Conservation (phyloP, 2,797 vertebrate genomes). For the Champsocephalus esox region DNA sequence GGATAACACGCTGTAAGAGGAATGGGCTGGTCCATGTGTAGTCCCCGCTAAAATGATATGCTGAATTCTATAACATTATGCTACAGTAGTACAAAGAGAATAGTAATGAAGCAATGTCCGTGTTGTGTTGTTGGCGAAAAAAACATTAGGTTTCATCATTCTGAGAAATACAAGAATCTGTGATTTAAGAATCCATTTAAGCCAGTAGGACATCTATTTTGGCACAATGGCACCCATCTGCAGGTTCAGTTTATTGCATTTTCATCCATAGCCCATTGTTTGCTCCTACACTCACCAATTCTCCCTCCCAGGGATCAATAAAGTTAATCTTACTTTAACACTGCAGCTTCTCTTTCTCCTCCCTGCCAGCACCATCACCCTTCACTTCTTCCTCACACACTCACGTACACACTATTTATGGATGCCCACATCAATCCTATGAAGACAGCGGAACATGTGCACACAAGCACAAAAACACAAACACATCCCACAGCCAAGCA, state of each 20-base stretch:
- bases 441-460: constrained; percentile 31
- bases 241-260: constrained; percentile 47
- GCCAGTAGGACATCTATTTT: constrained; percentile 38
- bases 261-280: constrained; percentile 45
- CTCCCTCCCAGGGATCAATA: constrained; percentile 58
- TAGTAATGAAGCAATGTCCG: too few species aligned
- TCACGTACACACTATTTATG: constrained; percentile 37
- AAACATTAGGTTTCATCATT: constrained; percentile 3
- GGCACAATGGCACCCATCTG: constrained; percentile 13
- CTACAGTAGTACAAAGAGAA: too few species aligned
- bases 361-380: constrained; percentile 2
- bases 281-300: constrained; percentile 49
- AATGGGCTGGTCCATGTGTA: too few species aligned
- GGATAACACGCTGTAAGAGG: too few species aligned
- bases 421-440: constrained; percentile 40
- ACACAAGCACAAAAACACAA: constrained; percentile 33
- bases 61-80: too few species aligned
- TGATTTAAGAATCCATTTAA: constrained; percentile 35
- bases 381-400: constrained; percentile 29
- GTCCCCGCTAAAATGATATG: too few species aligned
- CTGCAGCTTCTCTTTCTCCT: constrained; percentile 30
- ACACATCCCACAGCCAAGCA: constrained; percentile 45
- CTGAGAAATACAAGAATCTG: constrained; percentile 3
- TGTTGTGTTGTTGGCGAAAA: background rate
- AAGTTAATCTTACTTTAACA: constrained; percentile 67